Base-by-base conservation (phyloP, 2,797 vertebrate species). In the Hirundo rustica region DNA sequence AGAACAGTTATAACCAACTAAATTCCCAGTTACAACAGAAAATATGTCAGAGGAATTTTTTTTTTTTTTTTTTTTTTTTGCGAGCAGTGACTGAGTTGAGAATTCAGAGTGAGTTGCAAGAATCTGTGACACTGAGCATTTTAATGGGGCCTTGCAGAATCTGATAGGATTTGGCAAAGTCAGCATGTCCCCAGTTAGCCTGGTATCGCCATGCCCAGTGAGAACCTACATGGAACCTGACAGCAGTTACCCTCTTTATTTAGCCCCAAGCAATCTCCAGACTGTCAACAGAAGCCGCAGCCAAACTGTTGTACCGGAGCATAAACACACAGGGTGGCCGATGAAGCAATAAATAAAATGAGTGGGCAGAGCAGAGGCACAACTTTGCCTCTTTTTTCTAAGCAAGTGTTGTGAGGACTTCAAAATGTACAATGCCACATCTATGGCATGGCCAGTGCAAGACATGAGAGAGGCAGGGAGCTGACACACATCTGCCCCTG, bases 11-110 rank as follows among this genome's bases (percentile, higher is more conserved):
- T 8, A 73, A 77, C 62, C 44, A 88, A 26, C 58, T 76, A 55
- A 48, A 1, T 78, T 18, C 34, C 27, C 66, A 50, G 23, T 23
- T 45, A 81, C 32, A 57, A 72, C n/a, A 91, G 51, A 57, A 92
- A 34, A 85, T 66, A 34, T 8, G 16, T 34, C 42, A 84, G 72
- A 68, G 12, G 16, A 45, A 55, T 23, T 51, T 57, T 93, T 34
- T n/a, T 60, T 60, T 60, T 23, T 51, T 57, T 93, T 45, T 38
- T 58, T 23, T 51, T 57, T 93, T 45, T 38, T 60, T 60, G 18
- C 0, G 0, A 47, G 20, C n/a, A 23, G 36, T 72, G 55, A 13
- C 47, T 7, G 1, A 23, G 25, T 11, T 65, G 65, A 36, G 60
- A 78, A 66, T 58, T 93, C 47, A 48, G 47, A 77, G 7, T 25